Conservation (phyloP, 2,888 invertebrate genomes). For the Pseudoips prasinana region DNA sequence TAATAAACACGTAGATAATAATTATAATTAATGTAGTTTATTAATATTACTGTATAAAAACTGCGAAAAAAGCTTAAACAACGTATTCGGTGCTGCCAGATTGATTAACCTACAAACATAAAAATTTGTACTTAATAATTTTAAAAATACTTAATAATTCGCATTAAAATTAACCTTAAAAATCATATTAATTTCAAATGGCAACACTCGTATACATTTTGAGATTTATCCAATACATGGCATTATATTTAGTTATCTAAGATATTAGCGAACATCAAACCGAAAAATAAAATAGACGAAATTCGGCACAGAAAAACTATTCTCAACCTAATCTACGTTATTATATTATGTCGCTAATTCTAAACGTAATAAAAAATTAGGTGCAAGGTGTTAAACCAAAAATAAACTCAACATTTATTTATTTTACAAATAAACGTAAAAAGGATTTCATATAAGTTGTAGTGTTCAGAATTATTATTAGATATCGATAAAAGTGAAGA, state of each 20-base stretch:
- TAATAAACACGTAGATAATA: slow-evolving; percentile 25
- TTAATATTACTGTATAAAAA: slow-evolving; percentile 29
- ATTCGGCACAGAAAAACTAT: too few relatives aligned
- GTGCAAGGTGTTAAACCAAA: too few relatives aligned
- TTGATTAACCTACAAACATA: slow-evolving; percentile 7
- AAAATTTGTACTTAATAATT: slow-evolving; percentile 23
- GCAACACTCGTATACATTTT: slow-evolving; percentile 29
- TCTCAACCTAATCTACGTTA: too few relatives aligned
- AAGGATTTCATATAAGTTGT: too few relatives aligned
- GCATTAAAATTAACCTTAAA: slow-evolving; percentile 1
- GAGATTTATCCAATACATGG: slow-evolving; percentile 31
- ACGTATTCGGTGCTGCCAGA: slow-evolving; percentile 19
- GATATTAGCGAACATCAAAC: slow-evolving; percentile 41
- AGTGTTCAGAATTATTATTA: too few relatives aligned
- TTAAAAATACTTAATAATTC: slow-evolving; percentile 10
- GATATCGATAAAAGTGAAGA: too few relatives aligned
- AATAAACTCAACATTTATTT: too few relatives aligned
- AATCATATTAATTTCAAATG: slow-evolving; percentile 6
- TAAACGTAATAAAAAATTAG: too few relatives aligned
- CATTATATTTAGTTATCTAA: slow-evolving; percentile 27
- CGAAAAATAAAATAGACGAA: slow-evolving; percentile 17
- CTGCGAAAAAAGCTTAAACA: slow-evolving; percentile 16
- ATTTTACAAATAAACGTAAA: too few relatives aligned
- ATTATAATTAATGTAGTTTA: slow-evolving; percentile 12
- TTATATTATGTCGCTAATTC: too few relatives aligned